A percentile compares a stretch with the other conserved stretches of the same genome.
These are phyloP conservation scores for Artemisiospiza belli DNA, from an alignment of 2,113 vertebrate genomes.

Conservation along the genomic window DNA sequence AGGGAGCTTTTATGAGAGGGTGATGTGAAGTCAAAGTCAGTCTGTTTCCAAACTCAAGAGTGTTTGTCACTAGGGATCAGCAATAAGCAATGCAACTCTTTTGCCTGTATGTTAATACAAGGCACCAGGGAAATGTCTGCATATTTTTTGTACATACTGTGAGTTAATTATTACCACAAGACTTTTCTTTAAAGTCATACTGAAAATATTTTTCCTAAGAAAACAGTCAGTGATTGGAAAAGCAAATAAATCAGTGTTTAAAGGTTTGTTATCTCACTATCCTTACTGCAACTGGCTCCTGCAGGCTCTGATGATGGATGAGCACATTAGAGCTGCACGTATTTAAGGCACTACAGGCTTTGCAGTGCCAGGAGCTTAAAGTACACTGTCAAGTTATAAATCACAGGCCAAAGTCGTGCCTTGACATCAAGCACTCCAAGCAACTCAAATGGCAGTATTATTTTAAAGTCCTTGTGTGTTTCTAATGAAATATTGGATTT, in stretches of 20 bases:
- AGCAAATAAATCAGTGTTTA: conserved; percentile 63
- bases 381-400: conserved; percentile 53
- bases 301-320: conserved; percentile 55
- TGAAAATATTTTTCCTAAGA: conserved; percentile 54
- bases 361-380: conserved; percentile 55
- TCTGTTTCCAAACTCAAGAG: not conserved
- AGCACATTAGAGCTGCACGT: conserved; percentile 44
- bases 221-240: conserved; percentile 46
- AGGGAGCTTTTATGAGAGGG: not conserved
- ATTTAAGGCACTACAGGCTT: conserved; percentile 48
- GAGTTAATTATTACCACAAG: conserved; percentile 58
- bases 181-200: conserved; percentile 31
- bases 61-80: conserved; percentile 25
- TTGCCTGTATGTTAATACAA: conserved; percentile 44
- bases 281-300: conserved; percentile 37
- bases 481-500: conserved; percentile 1
- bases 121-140: conserved; percentile 33
- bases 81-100: not conserved
- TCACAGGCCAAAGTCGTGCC: conserved; percentile 16
- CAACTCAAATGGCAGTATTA: not conserved
- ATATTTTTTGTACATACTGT: not conserved
- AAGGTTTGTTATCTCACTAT: conserved; percentile 52
- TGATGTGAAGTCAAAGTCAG: not conserved
- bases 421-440: conserved; percentile 20
- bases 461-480: conserved; percentile 1